Percentiles rank a stretch among this genome's conserved stretches.
Conservation (phyloP, 2,888 invertebrate genomes). For the Tachina lurida region DNA sequence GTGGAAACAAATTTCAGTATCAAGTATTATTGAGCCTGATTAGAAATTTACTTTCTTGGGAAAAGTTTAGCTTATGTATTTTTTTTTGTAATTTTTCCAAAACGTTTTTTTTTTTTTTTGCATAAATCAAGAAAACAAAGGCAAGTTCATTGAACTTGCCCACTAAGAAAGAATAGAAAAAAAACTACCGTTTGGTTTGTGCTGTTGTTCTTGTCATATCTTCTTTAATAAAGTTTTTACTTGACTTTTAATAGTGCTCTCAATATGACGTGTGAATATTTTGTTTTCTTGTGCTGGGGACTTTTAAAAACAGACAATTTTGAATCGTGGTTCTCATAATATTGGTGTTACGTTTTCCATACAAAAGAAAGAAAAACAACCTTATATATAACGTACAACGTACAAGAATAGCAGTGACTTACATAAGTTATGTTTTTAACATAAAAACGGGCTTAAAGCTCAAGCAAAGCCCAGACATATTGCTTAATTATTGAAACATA, state of each 20-base stretch:
- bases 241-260: slow-evolving; percentile 15
- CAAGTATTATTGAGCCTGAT: no score
- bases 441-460: slow-evolving; percentile 18
- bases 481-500: slow-evolving; percentile 13
- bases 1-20: no score
- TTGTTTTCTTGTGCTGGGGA: slow-evolving; percentile 4
- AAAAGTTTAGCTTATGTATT: no score
- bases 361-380: not conserved
- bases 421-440: not conserved
- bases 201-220: slow-evolving; percentile 21
- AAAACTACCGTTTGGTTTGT: slow-evolving; percentile 11
- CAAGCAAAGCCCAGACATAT: slow-evolving; percentile 12
- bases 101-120: not conserved
- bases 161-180: slow-evolving; percentile 26
- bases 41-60: no score
- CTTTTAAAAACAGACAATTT: slow-evolving; percentile 3
- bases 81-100: no score
- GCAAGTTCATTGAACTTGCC: slow-evolving; percentile 33
- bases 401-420: slow-evolving; percentile 1
- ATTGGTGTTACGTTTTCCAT: not conserved
- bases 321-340: not conserved
- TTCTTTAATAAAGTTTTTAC: slow-evolving; percentile 1
- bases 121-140: not conserved
- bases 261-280: slow-evolving; percentile 47
- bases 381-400: no score